phyloP scores from a whole-genome alignment of 2,113 vertebrate species.

The Xiphias gladius region DNA sequence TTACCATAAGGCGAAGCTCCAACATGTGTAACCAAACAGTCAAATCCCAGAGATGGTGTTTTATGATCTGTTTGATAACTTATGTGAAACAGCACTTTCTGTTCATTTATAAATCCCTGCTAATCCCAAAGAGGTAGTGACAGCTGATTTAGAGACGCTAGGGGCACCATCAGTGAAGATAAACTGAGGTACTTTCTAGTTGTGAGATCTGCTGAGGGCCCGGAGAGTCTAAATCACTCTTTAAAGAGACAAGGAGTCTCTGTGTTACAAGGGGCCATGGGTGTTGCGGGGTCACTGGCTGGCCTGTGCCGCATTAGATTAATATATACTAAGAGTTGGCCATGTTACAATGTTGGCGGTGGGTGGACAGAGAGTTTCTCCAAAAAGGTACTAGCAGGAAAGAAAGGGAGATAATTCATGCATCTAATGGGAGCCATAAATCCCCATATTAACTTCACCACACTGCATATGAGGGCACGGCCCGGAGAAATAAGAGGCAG shows the following conservation, averaged over 20 bases:
- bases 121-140: conserved; percentile 72
- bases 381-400: conserved; percentile 91
- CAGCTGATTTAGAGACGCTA: conserved; percentile 74
- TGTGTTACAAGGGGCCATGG: conserved; percentile 63
- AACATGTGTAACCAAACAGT: conserved; percentile 73
- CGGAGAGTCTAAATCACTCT: conserved; percentile 87
- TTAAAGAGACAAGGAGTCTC: conserved; percentile 87
- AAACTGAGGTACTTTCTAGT: conserved; percentile 69
- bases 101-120: conserved; percentile 71
- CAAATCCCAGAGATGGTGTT: conserved; percentile 73
- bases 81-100: conserved; percentile 72
- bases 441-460: conserved; percentile 90
- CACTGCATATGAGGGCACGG: conserved; percentile 87
- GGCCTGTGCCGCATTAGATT: conserved; percentile 20
- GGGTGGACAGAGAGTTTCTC: conserved; percentile 85
- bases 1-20: conserved; percentile 58
- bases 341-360: neutral
- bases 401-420: conserved; percentile 92
- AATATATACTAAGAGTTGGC: neutral
- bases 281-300: conserved; percentile 52
- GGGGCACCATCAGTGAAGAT: conserved; percentile 67
- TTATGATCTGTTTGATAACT: conserved; percentile 78
- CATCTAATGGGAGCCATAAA: conserved; percentile 94
- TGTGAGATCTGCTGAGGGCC: conserved; percentile 79
- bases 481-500: conserved; percentile 90